A percentile compares a stretch with the other conserved stretches of the same genome.
phyloP scores from a whole-genome alignment of 2,113 vertebrate genomes.

The Ursus arctos region DNA sequence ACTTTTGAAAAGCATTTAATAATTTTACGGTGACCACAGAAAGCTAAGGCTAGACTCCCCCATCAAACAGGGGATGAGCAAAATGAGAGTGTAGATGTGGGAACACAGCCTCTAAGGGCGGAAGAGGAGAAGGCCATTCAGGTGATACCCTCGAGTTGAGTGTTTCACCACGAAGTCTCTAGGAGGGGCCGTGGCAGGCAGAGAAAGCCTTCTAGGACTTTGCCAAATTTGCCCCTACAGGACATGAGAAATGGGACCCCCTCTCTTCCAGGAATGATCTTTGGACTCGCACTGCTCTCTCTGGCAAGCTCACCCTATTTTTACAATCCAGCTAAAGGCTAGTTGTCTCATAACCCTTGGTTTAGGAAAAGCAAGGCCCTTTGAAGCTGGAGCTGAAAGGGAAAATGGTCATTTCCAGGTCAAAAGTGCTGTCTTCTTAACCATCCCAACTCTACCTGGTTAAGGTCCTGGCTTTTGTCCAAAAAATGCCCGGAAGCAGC shows the following conservation, averaged over 20 bases:
- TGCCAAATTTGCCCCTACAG: neutral
- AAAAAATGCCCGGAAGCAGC: fast-evolving
- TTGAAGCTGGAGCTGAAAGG: neutral
- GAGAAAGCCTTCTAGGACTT: neutral
- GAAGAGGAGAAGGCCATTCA: neutral
- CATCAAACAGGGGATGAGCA: neutral
- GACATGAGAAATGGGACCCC: neutral
- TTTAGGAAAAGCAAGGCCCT: neutral
- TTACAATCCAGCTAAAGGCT: neutral
- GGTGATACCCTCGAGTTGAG: neutral
- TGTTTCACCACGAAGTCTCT: neutral
- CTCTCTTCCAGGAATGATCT: neutral
- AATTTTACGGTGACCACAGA: neutral
- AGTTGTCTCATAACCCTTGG: neutral
- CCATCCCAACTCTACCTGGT: fast-evolving
- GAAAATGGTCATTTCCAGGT: neutral
- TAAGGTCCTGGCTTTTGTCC: neutral
- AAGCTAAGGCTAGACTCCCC: neutral
- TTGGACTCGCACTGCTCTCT: neutral
- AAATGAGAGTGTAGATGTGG: neutral
- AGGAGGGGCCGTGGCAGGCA: neutral
- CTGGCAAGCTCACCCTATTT: neutral
- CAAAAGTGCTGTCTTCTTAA: neutral
- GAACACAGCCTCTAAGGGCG: neutral
- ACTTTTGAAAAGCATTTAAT: neutral